These are phyloP conservation scores for Calliopsis andreniformis DNA, from an alignment of 1,140 invertebrate genomes.

Conservation along the genomic window DNA sequence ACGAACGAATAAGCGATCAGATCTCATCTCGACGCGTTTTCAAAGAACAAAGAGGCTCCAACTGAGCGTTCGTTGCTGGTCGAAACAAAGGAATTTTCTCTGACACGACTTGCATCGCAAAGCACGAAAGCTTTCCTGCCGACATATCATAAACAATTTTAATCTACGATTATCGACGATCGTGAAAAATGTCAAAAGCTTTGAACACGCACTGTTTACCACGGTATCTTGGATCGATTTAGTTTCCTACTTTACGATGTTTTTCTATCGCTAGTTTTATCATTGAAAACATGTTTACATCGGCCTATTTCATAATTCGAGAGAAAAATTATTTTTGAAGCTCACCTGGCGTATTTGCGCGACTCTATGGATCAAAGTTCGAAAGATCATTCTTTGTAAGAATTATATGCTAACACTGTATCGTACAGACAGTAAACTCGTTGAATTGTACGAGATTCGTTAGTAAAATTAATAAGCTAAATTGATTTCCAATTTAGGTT, in stretches of 20 bases:
- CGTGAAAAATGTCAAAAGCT: neutral
- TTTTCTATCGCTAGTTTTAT: neutral
- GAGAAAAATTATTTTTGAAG: neutral
- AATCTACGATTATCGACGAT: slow-evolving; percentile 9
- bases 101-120: neutral
- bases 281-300: slow-evolving; percentile 19
- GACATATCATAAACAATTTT: slow-evolving; percentile 29
- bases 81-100: slow-evolving; percentile 41
- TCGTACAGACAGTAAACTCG: too few relatives aligned
- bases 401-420: too few relatives aligned
- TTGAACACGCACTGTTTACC: neutral
- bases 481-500: too few relatives aligned
- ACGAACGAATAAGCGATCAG: neutral
- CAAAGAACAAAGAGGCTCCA: slow-evolving; percentile 24
- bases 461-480: too few relatives aligned
- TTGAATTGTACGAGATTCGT: too few relatives aligned
- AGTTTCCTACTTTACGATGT: neutral
- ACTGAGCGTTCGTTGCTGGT: neutral
- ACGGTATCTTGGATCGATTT: neutral
- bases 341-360: neutral
- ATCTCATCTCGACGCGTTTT: neutral
- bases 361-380: too few relatives aligned
- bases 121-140: neutral
- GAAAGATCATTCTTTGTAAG: neutral
- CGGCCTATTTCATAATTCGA: neutral